Evolutionary conservation across 2,797 vertebrate genomes (phyloP).

Genomic region (Psittacula derbiana): DNA sequence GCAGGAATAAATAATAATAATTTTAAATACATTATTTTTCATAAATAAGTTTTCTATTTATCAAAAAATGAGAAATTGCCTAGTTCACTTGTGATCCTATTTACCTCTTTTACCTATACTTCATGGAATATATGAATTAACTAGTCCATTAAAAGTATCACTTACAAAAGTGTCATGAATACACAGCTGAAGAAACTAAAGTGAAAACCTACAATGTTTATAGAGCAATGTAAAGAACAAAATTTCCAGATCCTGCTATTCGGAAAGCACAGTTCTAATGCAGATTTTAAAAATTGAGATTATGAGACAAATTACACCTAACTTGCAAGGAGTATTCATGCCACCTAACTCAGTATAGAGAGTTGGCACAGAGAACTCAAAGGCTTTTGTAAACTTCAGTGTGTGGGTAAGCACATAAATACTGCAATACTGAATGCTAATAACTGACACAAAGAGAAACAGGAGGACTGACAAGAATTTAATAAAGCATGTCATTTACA

Average conservation of each 20-base stretch:
- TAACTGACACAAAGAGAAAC: not conserved
- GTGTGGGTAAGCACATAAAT: not conserved
- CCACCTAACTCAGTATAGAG: not conserved
- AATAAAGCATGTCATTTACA: not conserved
- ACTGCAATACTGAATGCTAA: not conserved
- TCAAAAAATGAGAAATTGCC: not conserved
- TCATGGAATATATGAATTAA: not conserved
- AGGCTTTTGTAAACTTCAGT: not conserved
- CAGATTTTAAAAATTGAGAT: not conserved
- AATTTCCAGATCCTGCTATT: not conserved
- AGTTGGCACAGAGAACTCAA: not conserved
- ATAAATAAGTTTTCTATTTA: not conserved
- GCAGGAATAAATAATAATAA: not conserved
- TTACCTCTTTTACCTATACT: not conserved
- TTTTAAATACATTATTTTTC: not conserved
- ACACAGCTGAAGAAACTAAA: not conserved
- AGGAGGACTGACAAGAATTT: not conserved
- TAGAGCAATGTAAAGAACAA: not conserved
- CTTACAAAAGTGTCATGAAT: not conserved
- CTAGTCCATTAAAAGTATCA: not conserved
- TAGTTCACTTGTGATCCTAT: not conserved
- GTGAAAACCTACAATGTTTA: not conserved
- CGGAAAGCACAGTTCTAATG: not conserved
- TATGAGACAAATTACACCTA: not conserved
- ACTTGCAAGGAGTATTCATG: not conserved